Base-by-base conservation (phyloP, 2,113 vertebrate species). In the Todiramphus chloris region DNA sequence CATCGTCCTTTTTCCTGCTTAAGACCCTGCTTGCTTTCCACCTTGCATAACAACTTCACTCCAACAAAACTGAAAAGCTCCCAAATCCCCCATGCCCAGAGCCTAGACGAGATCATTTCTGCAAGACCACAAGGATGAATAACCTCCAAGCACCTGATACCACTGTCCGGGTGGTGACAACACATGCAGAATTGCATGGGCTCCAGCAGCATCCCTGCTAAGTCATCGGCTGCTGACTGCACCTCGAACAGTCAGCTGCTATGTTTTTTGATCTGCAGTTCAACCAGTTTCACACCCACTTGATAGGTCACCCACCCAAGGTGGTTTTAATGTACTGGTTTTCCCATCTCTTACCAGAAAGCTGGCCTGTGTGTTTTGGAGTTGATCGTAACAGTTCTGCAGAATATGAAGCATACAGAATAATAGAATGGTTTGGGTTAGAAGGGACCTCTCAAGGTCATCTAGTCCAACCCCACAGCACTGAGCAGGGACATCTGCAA, bases 211-310 rank as follows among this genome's bases (percentile, higher is more conserved):
- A 70, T 27, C 43, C 13, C 30, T 6, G 25, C 20, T 6, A 28
- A 56, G 5, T 9, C 4, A 0, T n/a, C 1, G 2, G 27, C 37
- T 46, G 39, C 24, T 28, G 55, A 30, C 41, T 68, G 48, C 55
- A 11, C 48, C 60, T 41, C 3, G 16, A 62, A 16, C 30, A 74
- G 7, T 41, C 24, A 10, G 8, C 30, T 15, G 17, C 39, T 16
- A 1, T 28, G 69, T 24, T 6, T 56, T 69, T 25, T 28, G 24
- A n/a, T 67, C 60, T 37, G 28, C 37, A 20, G 10, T 16, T 60
- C 27, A 33, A 6, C 16, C 33, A 35, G 16, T 55, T 62, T 67
- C 67, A 60, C 39, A 33, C 13, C 18, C 33, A 31, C 8, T 41
- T 19, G 7, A 46, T 14, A 33, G 19, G 9, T 20, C n/a, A 81